Base-by-base conservation (phyloP, 2,113 vertebrate species). In the Cyanoliseus patagonus region DNA sequence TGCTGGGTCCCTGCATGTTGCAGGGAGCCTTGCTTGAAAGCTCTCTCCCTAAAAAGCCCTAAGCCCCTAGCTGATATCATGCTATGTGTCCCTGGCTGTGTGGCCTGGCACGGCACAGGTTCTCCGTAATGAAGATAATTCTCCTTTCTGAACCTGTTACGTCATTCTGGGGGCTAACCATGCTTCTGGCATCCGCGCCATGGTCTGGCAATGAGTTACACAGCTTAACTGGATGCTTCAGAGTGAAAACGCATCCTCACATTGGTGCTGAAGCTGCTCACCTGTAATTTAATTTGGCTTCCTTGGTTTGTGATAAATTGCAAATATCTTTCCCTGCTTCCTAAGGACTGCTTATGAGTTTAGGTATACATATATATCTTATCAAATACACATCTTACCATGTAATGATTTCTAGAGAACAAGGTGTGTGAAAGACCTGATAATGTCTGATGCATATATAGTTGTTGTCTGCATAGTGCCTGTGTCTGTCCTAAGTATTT, bases 201-300 rank as follows among this genome's bases (percentile, higher is more conserved):
- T 47, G n/a, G 39, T 0, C 2, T 61, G 62, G 24, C 0, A 0
- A 62, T n/a, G 69, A 61, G 46, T 67, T 80, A 24, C 14, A 33
- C 41, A 51, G 91, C 30, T 69, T 47, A 70, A 30, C 55, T 59
- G 53, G 1, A 4, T 7, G 3, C 19, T 84, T 68, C 2, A 20
- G 52, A 44, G 30, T 51, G 44, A 52, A 88, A 94, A 75, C 14
- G 19, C 33, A 17, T 74, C 64, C 19, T 70, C 62, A 35, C 37
- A 31, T 46, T 70, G 67, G 3, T 82, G 70, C 66, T 92, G 57
- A 62, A 69, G 31, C 27, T 79, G 33, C 70, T 90, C 4, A 4
- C 27, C 22, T 1, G 0, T 57, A 31, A 66, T 57, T 77, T 74
- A 79, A 1, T 47, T 73, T 16, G 1, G 0, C 10, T 15, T 73